Conservation (phyloP, 2,888 invertebrate genomes). For the Pandemis cinnamomeana region DNA sequence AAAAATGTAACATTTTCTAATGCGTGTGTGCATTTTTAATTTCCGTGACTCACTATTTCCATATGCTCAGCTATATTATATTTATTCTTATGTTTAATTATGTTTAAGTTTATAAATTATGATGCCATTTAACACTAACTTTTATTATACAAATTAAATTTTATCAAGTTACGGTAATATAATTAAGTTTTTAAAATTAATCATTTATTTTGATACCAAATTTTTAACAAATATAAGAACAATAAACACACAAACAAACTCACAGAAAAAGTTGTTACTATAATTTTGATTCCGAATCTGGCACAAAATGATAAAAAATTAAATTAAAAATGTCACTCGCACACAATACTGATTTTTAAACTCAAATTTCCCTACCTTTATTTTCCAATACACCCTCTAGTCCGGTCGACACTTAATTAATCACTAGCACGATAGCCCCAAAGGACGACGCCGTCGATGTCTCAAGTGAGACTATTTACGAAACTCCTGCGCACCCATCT, state of each 20-base stretch:
- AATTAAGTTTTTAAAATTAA: too few species aligned
- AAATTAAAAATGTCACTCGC: conserved; percentile 7
- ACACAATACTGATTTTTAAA: conserved; percentile 9
- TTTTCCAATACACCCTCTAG: conserved; percentile 17
- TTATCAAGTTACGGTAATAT: not conserved
- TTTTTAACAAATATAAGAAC: not conserved
- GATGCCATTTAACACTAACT: too few species aligned
- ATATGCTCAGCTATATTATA: too few species aligned
- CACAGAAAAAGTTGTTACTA: too few species aligned
- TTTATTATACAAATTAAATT: not conserved
- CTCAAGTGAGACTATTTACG: conserved; percentile 69
- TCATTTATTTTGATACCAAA: not conserved
- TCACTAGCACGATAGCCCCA: conserved; percentile 50
- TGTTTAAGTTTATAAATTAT: too few species aligned
- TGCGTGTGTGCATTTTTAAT: too few species aligned
- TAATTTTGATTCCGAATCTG: too few species aligned
- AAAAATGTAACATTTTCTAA: too few species aligned
- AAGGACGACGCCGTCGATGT: conserved; percentile 62
- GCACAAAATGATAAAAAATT: too few species aligned
- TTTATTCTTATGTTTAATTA: too few species aligned
- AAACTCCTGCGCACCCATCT: conserved; percentile 69
- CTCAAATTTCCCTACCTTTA: conserved; percentile 53
- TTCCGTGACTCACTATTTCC: too few species aligned
- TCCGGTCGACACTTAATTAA: conserved; percentile 22
- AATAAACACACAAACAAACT: not conserved